These are phyloP conservation scores for Hyperoplus lanceolatus DNA, from an alignment of 2,797 vertebrate species.

Conservation along the genomic window DNA sequence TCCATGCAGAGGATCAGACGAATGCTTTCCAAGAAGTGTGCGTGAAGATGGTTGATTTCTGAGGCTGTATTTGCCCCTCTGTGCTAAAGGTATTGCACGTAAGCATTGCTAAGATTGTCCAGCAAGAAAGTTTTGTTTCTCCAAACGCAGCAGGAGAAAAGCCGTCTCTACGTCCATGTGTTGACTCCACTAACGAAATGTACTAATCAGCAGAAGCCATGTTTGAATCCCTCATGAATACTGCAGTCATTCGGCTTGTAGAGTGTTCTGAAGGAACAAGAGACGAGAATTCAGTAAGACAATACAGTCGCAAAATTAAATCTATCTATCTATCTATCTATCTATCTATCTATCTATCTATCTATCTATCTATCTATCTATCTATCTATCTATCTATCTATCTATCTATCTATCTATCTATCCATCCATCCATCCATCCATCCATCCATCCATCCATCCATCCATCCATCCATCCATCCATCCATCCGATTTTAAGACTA, in stretches of 20 bases:
- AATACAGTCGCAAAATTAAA: neutral
- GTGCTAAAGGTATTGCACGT: constrained; percentile 1
- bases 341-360: no score
- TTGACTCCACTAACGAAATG: neutral
- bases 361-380: no score
- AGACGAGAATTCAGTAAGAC: constrained; percentile 7
- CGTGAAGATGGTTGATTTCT: neutral
- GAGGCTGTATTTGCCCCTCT: constrained; percentile 28
- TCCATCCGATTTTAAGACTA: no score
- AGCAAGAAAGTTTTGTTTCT: neutral
- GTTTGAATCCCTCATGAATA: neutral
- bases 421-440: no score
- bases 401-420: no score
- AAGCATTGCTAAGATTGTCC: constrained; percentile 24
- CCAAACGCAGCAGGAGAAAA: constrained; percentile 9
- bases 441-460: no score
- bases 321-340: no score
- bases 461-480: no score
- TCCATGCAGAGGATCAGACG: constrained; percentile 58
- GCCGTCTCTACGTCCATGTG: neutral
- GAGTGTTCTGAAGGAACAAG: neutral
- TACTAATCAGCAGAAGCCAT: constrained; percentile 17
- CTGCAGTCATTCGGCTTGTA: no score
- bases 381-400: no score
- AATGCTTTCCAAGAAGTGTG: constrained; percentile 17